Evolutionary conservation across 2,113 vertebrate species (phyloP).

Genomic region (Danionella cerebrum): DNA sequence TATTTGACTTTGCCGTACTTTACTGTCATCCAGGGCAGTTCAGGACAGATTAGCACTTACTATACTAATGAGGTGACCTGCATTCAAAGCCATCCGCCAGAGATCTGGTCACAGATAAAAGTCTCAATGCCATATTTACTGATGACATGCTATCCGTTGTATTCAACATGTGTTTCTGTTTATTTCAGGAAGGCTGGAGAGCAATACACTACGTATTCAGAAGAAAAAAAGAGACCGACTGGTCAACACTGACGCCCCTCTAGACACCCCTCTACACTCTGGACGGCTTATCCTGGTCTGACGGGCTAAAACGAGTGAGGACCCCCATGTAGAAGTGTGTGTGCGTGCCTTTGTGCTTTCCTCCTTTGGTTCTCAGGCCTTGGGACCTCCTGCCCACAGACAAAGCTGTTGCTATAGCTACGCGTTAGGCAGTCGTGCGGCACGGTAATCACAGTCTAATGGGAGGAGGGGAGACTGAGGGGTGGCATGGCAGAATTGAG

Average conservation of each 20-base stretch:
- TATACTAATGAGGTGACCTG: neutral
- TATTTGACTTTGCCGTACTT: neutral
- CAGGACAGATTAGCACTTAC: neutral
- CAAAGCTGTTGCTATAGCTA: slow-evolving; percentile 51
- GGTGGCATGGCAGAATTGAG: neutral
- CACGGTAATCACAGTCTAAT: slow-evolving; percentile 28
- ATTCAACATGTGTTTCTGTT: neutral
- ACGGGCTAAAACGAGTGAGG: neutral
- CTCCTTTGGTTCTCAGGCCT: neutral
- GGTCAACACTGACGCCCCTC: neutral
- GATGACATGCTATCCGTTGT: neutral
- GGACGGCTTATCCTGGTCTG: neutral
- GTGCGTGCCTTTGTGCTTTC: neutral
- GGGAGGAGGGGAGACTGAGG: neutral
- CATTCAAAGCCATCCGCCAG: neutral
- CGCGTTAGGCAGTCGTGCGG: slow-evolving; percentile 22
- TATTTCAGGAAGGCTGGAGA: neutral
- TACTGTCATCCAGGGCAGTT: neutral
- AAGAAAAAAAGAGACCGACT: neutral
- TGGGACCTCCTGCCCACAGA: slow-evolving; percentile 42
- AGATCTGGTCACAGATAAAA: neutral
- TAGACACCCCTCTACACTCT: neutral
- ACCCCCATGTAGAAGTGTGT: neutral
- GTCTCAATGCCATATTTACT: neutral
- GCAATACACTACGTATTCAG: neutral